Conservation (phyloP, 1,140 invertebrate genomes). For the Trichogramma pretiosum region DNA sequence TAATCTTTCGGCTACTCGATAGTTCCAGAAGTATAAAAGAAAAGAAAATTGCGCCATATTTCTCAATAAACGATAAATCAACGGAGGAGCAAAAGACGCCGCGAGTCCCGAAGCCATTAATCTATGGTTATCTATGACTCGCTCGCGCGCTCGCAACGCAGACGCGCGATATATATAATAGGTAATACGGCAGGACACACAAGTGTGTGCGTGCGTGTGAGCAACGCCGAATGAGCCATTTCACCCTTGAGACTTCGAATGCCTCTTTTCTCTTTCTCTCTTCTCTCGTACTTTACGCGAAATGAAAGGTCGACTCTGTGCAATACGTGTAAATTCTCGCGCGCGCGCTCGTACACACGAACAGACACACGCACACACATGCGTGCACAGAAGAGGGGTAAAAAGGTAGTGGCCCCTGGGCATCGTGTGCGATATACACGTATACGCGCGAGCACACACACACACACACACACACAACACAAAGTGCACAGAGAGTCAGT, state of each 20-base stretch:
- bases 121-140: constrained; percentile 45
- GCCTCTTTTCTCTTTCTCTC: constrained; percentile 31
- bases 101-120: constrained; percentile 36
- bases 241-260: constrained; percentile 42
- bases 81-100: constrained; percentile 19
- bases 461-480: no score
- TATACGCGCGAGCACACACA: no score
- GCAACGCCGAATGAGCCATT: constrained; percentile 41
- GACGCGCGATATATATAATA: no score
- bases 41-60: constrained; percentile 36
- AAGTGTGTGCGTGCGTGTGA: no score
- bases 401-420: constrained; percentile 32
- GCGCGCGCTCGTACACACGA: no score
- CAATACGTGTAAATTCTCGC: no score
- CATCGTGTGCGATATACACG: constrained; percentile 32
- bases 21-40: constrained; percentile 15
- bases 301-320: constrained; percentile 19
- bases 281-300: no score
- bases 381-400: constrained; percentile 20
- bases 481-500: no score
- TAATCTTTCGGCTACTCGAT: background rate
- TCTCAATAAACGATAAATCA: constrained; percentile 46
- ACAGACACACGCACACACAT: no score
- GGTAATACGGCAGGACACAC: no score
- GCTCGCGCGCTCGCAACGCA: no score